A percentile compares a stretch with the other conserved stretches of the same genome.
These are phyloP conservation scores for Minunthozetes semirufus DNA, from an alignment of 2,888 invertebrate genomes.

Conservation along the genomic window DNA sequence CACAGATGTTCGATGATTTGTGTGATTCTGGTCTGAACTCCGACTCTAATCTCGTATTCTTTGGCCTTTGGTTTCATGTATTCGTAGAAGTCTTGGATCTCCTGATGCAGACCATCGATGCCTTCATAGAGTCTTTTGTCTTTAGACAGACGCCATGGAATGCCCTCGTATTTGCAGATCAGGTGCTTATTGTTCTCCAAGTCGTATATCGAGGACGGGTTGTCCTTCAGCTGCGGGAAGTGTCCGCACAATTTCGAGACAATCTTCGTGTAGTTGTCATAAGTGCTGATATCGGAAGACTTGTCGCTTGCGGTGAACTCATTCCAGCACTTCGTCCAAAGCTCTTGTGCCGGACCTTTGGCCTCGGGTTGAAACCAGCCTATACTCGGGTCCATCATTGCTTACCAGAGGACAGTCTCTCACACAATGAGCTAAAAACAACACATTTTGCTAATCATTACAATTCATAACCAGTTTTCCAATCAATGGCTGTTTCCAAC, in stretches of 20 bases:
- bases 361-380: conserved; percentile 91
- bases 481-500: too few relatives aligned
- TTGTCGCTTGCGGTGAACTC: conserved; percentile 52
- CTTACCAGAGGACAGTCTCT: too few relatives aligned
- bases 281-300: conserved; percentile 46
- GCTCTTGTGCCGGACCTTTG: conserved; percentile 88
- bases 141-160: conserved; percentile 67
- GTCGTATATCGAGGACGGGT: conserved; percentile 82
- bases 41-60: conserved; percentile 78
- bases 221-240: conserved; percentile 65
- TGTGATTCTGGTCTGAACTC: conserved; percentile 82
- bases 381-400: conserved; percentile 83
- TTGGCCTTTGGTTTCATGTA: conserved; percentile 89
- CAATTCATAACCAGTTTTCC: too few relatives aligned
- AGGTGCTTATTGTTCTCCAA: conserved; percentile 76
- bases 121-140: conserved; percentile 51
- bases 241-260: conserved; percentile 46
- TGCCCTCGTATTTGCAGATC: conserved; percentile 61
- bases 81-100: conserved; percentile 90
- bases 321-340: conserved; percentile 93
- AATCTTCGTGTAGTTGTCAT: conserved; percentile 39
- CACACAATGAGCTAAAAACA: too few relatives aligned
- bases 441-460: too few relatives aligned
- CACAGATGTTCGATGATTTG: conserved; percentile 77
- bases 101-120: conserved; percentile 82